These are phyloP conservation scores for Troilus luridus DNA, from an alignment of 2,888 invertebrate species.

Conservation along the genomic window DNA sequence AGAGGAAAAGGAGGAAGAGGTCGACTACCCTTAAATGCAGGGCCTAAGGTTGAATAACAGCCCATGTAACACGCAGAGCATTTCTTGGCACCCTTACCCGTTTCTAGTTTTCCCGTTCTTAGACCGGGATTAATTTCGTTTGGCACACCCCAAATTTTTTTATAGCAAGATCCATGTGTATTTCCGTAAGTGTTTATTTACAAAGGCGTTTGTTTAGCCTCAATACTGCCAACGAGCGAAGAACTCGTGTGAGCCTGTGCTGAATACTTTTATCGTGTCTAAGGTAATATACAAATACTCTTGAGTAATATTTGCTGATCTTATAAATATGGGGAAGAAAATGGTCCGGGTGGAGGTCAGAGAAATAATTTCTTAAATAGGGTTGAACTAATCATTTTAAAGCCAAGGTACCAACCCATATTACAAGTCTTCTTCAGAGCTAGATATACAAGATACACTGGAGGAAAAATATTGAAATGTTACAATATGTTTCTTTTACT, in stretches of 20 bases:
- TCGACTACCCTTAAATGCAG: conserved; percentile 11
- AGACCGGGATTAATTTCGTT: background rate
- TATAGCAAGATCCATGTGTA: background rate
- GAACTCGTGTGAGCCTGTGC: no score
- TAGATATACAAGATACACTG: no score
- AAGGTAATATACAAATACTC: background rate
- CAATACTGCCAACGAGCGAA: background rate
- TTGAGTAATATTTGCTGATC: no score
- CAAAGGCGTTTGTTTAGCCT: background rate
- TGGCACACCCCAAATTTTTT: background rate
- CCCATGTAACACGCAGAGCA: background rate
- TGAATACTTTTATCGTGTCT: background rate
- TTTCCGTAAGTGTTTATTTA: conserved; percentile 11
- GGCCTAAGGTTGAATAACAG: conserved; percentile 21
- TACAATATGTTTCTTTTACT: no score
- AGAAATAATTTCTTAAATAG: no score
- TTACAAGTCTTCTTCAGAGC: no score
- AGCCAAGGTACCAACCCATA: no score
- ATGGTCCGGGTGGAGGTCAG: no score
- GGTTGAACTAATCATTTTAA: no score
- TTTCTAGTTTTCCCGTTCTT: background rate
- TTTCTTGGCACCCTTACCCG: background rate
- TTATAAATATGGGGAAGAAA: no score
- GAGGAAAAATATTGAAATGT: no score
- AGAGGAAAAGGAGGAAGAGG: background rate